Evolutionary conservation across 2,113 vertebrate species (phyloP).

Genomic region (Scartelaos histophorus): DNA sequence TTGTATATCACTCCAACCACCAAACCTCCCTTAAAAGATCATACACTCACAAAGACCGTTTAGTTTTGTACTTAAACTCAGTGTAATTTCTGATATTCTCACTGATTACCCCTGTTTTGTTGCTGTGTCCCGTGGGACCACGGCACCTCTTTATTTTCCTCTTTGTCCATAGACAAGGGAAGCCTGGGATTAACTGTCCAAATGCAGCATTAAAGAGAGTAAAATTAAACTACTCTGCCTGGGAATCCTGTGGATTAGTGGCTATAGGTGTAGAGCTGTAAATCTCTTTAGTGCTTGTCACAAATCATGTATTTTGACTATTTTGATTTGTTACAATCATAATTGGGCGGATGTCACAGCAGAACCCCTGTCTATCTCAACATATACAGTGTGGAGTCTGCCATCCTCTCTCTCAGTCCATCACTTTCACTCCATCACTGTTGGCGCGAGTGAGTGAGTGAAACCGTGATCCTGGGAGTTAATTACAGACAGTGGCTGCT

Average conservation of each 20-base stretch:
- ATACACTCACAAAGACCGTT: not conserved
- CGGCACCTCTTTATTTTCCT: conserved; percentile 44
- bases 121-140: conserved; percentile 24
- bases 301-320: conserved; percentile 8
- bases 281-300: conserved; percentile 8
- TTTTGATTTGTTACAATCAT: conserved; percentile 18
- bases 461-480: conserved; percentile 77
- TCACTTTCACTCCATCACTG: conserved; percentile 40
- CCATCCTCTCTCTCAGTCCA: conserved; percentile 32
- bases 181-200: conserved; percentile 64
- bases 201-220: conserved; percentile 61
- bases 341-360: conserved; percentile 27
- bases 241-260: conserved; percentile 23
- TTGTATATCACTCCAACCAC: not conserved
- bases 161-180: conserved; percentile 52
- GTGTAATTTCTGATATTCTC: not conserved
- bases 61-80: not conserved
- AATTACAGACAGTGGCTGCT: conserved; percentile 77
- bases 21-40: not conserved
- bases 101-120: not conserved
- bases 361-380: conserved; percentile 41
- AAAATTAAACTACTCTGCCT: conserved; percentile 59
- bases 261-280: conserved; percentile 31
- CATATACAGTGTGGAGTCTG: conserved; percentile 40
- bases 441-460: conserved; percentile 72